Base-by-base conservation (phyloP, 2,797 vertebrate genomes). In the Anabacerthia variegaticeps region DNA sequence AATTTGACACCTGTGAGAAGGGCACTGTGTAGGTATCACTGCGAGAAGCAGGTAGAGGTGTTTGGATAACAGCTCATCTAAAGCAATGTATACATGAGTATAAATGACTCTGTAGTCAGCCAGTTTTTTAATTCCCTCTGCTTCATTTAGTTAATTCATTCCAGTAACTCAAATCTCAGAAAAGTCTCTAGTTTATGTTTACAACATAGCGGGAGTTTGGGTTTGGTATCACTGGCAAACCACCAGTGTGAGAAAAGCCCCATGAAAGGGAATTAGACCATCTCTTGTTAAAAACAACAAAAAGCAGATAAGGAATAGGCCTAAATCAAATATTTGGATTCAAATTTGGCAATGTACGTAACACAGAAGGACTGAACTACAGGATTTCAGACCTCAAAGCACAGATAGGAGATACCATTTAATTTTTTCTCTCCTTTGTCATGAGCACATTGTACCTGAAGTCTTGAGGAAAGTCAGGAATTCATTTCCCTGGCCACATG, bases 241-340 rank as follows among this genome's bases (percentile, higher is more conserved):
- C n/a, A 49, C 7, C 9, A 17, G 22, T 21, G 11, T 52, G 27
- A 89, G 49, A 44, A 88, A 73, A 76, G 7, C 4, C 15, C 24
- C 20, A 13, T 12, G 34, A 39, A 76, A 59, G 14, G 12, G 24
- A 88, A 34, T 27, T 48, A 13, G 4, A 51, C 21, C 6, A 27
- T 4, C 4, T 56, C 26, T 49, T 48, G 7, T 30, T 63, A 48
- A 88, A 83, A 28, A 13, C 59, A 59, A 23, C 7, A 32, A 43
- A 16, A n/a, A n/a, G 0, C 8, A 56, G 1, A 4, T 12, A 30
- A 61, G 3, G 10, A 52, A 48, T n/a, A 48, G 2, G 1, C 13
- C 14, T 30, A 62, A 77, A 0, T 46, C 21, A 52, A 69, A 66
- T 6, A 34, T 52, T 22, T 71, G 8, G 26, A 20, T 75, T 75